Evolutionary conservation across 2,888 invertebrate genomes (phyloP).

Genomic region (Troides oblongomaculatus): DNA sequence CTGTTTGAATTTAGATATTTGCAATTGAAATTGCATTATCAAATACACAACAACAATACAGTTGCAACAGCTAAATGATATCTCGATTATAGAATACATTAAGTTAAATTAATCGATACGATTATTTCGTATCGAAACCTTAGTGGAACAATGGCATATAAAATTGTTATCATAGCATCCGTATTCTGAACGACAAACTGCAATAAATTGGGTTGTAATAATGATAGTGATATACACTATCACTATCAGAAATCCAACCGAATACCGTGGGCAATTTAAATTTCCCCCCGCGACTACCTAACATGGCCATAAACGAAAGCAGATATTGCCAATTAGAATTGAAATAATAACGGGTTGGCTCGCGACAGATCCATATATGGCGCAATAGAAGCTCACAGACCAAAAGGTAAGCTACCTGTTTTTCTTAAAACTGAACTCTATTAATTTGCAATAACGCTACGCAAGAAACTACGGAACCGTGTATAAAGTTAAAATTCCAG

Average conservation of each 20-base stretch:
- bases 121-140: slow-evolving; percentile 19
- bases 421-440: slow-evolving; percentile 17
- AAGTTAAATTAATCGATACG: slow-evolving; percentile 20
- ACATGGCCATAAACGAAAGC: slow-evolving; percentile 33
- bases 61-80: slow-evolving; percentile 21
- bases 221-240: slow-evolving; percentile 21
- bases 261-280: slow-evolving; percentile 14
- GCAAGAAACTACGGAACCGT: slow-evolving; percentile 2
- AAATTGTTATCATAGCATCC: slow-evolving; percentile 26
- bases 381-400: slow-evolving; percentile 11
- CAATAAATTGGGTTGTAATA: slow-evolving; percentile 24
- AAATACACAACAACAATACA: slow-evolving; percentile 1
- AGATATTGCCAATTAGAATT: slow-evolving; percentile 33
- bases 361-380: slow-evolving; percentile 26
- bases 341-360: slow-evolving; percentile 31
- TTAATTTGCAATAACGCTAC: not conserved
- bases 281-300: slow-evolving; percentile 29
- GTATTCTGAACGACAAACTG: slow-evolving; percentile 23
- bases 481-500: slow-evolving; percentile 13
- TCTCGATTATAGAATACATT: slow-evolving; percentile 21
- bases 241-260: slow-evolving; percentile 11
- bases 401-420: not conserved
- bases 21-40: not conserved
- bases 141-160: slow-evolving; percentile 27
- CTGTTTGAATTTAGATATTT: not conserved